Percentiles rank a stretch among this genome's conserved stretches.
Conservation (phyloP, 1,140 invertebrate species). For the Aphelenchoides fujianensis region DNA sequence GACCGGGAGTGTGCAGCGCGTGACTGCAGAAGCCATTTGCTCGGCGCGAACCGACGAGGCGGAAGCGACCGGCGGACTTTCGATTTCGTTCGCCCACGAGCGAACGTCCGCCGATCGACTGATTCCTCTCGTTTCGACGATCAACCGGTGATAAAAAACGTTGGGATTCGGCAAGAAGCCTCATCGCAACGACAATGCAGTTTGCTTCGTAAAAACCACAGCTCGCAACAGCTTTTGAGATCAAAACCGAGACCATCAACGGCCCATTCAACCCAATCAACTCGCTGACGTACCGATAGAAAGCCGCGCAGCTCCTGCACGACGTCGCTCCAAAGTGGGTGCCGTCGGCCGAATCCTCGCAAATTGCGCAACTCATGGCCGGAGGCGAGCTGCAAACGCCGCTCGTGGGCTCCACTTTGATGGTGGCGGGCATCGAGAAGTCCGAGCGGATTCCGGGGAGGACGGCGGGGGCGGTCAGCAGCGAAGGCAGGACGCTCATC, state of each 20-base stretch:
- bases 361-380: conserved; percentile 28
- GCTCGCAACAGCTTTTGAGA: neutral
- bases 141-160: too few relatives aligned
- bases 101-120: too few relatives aligned
- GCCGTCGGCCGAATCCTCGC: conserved; percentile 28
- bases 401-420: neutral
- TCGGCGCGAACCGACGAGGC: too few relatives aligned
- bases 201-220: conserved; percentile 6
- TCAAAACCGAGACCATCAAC: neutral
- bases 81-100: too few relatives aligned
- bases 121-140: too few relatives aligned
- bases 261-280: too few relatives aligned
- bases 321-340: conserved; percentile 34
- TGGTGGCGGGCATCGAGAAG: neutral
- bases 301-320: conserved; percentile 39
- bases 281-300: conserved; percentile 30
- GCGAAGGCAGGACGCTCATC: too few relatives aligned
- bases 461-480: too few relatives aligned
- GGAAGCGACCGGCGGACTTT: too few relatives aligned
- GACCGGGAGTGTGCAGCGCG: too few relatives aligned
- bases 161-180: conserved; percentile 1
- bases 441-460: neutral
- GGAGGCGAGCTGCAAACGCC: neutral
- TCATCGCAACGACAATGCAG: conserved; percentile 8
- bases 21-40: too few relatives aligned